These are phyloP conservation scores for Campoletis raptor DNA, from an alignment of 2,888 invertebrate genomes.

Conservation along the genomic window DNA sequence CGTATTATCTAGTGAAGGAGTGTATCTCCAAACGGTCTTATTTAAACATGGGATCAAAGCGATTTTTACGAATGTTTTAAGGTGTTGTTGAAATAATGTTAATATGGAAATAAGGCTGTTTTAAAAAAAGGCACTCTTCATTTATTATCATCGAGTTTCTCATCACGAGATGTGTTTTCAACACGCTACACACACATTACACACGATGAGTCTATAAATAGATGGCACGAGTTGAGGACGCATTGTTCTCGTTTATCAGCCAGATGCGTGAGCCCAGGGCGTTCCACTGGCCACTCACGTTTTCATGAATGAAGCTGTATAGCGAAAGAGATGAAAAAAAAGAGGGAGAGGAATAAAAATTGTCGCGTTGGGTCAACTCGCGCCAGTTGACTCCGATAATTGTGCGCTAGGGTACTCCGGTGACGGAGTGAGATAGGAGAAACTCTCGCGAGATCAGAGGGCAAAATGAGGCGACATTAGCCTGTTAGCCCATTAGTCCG, in stretches of 20 bases:
- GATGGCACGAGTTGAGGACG: constrained; percentile 15
- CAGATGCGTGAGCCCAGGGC: constrained; percentile 43
- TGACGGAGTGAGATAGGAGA: constrained; percentile 50
- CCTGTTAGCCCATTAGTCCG: constrained; percentile 81
- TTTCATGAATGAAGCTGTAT: constrained; percentile 68
- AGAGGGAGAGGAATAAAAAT: constrained; percentile 45
- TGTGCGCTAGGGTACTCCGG: constrained; percentile 70
- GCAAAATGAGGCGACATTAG: constrained; percentile 82
- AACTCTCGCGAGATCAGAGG: constrained; percentile 77
- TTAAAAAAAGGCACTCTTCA: not conserved
- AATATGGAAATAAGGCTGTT: not conserved
- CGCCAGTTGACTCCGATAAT: constrained; percentile 83
- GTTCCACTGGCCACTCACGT: constrained; percentile 46
- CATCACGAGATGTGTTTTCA: not conserved
- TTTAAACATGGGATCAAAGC: not conserved
- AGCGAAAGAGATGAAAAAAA: constrained; percentile 39
- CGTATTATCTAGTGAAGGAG: not conserved
- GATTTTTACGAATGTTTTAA: not conserved
- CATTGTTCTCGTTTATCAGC: constrained; percentile 44
- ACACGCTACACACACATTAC: not conserved
- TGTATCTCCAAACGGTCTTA: not conserved
- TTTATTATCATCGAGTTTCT: not conserved
- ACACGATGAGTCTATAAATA: constrained; percentile 49
- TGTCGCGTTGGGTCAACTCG: constrained; percentile 78
- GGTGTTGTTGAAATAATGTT: not conserved